phyloP scores from a whole-genome alignment of 1,140 invertebrate genomes.

The Macrotrachela quadricornifera region DNA sequence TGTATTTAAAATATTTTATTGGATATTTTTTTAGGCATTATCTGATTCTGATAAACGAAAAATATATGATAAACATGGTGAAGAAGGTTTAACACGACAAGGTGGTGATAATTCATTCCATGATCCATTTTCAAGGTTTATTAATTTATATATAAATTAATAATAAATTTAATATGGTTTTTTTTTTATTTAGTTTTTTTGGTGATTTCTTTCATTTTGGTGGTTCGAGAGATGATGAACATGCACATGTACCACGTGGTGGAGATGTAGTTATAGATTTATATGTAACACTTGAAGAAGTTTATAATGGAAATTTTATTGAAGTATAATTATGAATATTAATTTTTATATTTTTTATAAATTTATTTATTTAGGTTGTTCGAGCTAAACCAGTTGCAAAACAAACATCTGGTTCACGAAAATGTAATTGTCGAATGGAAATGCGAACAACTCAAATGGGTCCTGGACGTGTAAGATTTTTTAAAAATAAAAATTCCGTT shows the following conservation, averaged over 20 bases:
- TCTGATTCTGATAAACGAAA: conserved; percentile 79
- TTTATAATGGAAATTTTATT: conserved; percentile 88
- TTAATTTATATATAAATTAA: too few species aligned
- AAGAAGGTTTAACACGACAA: conserved; percentile 85
- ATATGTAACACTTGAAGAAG: conserved; percentile 77
- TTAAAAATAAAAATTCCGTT: too few species aligned
- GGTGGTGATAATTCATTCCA: conserved; percentile 57
- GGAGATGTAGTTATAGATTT: conserved; percentile 81
- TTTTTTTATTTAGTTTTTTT: conserved; percentile 44
- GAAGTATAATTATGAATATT: conserved; percentile 31
- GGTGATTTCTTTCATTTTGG: conserved; percentile 78
- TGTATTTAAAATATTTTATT: too few species aligned
- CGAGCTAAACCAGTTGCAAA: conserved; percentile 88
- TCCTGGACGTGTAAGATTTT: conserved; percentile 43
- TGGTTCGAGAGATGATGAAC: conserved; percentile 42
- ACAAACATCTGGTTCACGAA: conserved; percentile 71
- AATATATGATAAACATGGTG: conserved; percentile 81
- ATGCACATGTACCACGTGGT: conserved; percentile 42
- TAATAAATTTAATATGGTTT: too few species aligned
- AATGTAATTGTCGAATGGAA: conserved; percentile 95
- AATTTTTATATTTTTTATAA: too few species aligned
- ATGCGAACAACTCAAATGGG: conserved; percentile 88
- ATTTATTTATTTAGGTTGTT: conserved; percentile 39
- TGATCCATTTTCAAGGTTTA: conserved; percentile 1
- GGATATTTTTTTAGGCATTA: conserved; percentile 41